Percentiles rank a stretch among this genome's conserved stretches.
Conservation (phyloP, 1,140 invertebrate genomes). For the Uloborus diversus region DNA sequence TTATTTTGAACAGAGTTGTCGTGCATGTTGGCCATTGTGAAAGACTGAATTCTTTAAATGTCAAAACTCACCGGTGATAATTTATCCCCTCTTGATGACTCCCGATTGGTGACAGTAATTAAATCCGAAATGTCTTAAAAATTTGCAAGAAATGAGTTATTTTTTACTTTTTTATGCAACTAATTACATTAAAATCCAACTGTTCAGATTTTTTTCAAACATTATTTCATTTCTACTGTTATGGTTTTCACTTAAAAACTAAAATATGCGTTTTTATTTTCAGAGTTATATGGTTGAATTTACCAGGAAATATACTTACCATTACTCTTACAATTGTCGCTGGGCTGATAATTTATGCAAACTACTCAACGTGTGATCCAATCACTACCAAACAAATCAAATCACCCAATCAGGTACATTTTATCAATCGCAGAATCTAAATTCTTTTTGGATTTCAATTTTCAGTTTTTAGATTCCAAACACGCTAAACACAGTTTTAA, state of each 20-base stretch:
- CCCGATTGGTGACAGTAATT: no score
- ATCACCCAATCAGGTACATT: conserved; percentile 57
- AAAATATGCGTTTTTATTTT: not conserved
- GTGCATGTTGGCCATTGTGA: no score
- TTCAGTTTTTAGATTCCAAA: not conserved
- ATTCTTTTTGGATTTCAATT: not conserved
- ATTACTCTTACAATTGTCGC: conserved; percentile 76
- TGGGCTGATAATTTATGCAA: conserved; percentile 80
- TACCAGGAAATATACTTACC: conserved; percentile 74
- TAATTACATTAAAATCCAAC: no score
- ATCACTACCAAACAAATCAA: conserved; percentile 61
- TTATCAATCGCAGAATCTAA: not conserved
- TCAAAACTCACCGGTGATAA: no score
- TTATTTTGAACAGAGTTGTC: no score
- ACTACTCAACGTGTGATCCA: conserved; percentile 81
- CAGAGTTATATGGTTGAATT: conserved; percentile 72
- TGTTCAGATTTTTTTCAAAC: no score
- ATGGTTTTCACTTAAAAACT: not conserved
- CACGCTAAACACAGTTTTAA: not conserved
- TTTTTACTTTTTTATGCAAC: no score
- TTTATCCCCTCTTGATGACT: no score
- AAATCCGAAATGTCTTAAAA: no score
- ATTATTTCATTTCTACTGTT: not conserved
- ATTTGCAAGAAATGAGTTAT: no score
- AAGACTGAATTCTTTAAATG: no score